Evolutionary conservation across 2,888 invertebrate genomes (phyloP), one percentile per base, ranked within the genome.

Genomic region (Trichogramma evanescens): DNA sequence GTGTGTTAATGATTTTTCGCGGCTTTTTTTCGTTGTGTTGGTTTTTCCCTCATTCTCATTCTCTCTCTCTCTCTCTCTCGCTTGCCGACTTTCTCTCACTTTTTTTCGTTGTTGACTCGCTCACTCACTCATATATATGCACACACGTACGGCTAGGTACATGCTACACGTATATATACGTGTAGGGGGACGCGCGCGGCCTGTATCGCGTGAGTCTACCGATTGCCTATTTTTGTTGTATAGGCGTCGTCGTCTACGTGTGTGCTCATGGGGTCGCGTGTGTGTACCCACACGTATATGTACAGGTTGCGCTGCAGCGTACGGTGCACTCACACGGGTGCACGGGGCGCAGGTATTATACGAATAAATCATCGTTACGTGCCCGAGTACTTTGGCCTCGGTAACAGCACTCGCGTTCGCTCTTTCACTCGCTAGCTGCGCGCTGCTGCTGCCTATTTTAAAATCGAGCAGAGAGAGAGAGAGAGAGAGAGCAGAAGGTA

Each of bases 251-350:
- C 26, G 26, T 26, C 26, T 26, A 26, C 26, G 26, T 26, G 26
- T 26, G 26, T 26, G 26, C 26, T 26, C 26, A 26, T 26, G 26
- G 26, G 26, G 26, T 26, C 26, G 26, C 26, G 26, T 26, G 26
- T 26, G 26, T 26, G 26, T 26, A 26, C 26, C 26, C 2, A 26
- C 26, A 26, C 41, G 3, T 8, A 10, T 13, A 13, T 48, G 13
- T 51, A 39, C 54, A 42, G 54, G 54, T 61, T 54, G 54, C 56
- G 55, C n/a, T n/a, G n/a, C 10, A 26, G 59, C 55, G 54, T 55
- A 51, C 50, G 45, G 42, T 9, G 26, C 26, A 26, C 26, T 26
- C 26, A 26, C 26, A 26, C 26, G 26, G 2, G 26, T 26, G 26
- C 26, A 26, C 2, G 26, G 26, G 26, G 26, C 26, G 26, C 3